Evolutionary conservation across 2,888 invertebrate species (phyloP).

Genomic region (Chymomyza fuscimana): DNA sequence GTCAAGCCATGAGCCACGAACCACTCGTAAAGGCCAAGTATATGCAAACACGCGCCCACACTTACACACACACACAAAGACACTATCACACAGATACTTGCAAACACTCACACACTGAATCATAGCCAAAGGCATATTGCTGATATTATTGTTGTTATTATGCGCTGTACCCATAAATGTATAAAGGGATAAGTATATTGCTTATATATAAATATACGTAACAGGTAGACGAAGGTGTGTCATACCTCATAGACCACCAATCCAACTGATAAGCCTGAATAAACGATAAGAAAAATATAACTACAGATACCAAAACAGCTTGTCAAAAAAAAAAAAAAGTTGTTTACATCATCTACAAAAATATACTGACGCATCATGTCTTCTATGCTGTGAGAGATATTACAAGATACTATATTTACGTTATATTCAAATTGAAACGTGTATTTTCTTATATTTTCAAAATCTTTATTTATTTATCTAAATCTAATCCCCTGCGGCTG

Average conservation of each 20-base stretch:
- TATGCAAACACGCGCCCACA: conserved; percentile 41
- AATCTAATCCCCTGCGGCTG: too few species aligned
- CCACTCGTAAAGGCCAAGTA: conserved; percentile 61
- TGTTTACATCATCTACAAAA: neutral
- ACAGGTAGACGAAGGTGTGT: neutral
- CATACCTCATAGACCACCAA: neutral
- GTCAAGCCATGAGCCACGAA: conserved; percentile 43
- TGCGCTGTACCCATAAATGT: neutral
- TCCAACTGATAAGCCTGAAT: neutral
- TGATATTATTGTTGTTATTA: neutral
- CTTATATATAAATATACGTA: neutral
- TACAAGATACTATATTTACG: too few species aligned
- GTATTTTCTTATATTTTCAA: too few species aligned
- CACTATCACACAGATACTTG: neutral
- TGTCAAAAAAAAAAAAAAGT: neutral
- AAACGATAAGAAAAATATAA: neutral
- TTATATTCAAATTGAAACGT: too few species aligned
- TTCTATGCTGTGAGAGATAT: too few species aligned
- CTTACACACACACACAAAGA: conserved; percentile 15
- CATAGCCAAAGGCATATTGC: conserved; percentile 9
- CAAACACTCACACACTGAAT: conserved; percentile 17
- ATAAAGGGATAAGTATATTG: neutral
- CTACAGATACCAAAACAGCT: neutral
- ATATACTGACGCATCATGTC: too few species aligned
- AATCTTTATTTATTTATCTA: too few species aligned